phyloP scores from a whole-genome alignment of 2,888 invertebrate species.

The Laspeyria flexula region DNA sequence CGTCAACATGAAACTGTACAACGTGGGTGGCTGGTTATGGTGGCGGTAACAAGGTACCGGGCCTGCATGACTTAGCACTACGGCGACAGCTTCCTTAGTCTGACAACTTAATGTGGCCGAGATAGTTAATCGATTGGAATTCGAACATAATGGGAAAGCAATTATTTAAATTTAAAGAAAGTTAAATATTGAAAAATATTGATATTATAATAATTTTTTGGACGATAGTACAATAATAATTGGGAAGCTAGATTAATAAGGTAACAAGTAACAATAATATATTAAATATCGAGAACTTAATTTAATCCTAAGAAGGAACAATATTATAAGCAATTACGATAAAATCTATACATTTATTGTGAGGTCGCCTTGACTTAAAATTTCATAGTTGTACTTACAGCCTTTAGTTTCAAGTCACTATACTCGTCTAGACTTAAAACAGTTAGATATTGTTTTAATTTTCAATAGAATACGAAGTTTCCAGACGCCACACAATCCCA shows the following conservation, averaged over 20 bases:
- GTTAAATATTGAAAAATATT: too few species aligned
- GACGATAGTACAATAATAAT: too few species aligned
- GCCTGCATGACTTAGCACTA: slow-evolving; percentile 59
- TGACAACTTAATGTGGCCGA: slow-evolving; percentile 52
- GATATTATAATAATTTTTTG: too few species aligned
- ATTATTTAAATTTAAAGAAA: neutral
- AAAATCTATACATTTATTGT: slow-evolving; percentile 42
- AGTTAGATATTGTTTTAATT: neutral
- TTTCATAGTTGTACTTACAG: slow-evolving; percentile 33
- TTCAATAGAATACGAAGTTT: slow-evolving; percentile 1
- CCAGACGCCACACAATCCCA: neutral
- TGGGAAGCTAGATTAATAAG: too few species aligned
- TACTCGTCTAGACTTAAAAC: slow-evolving; percentile 16
- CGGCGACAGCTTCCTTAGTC: slow-evolving; percentile 53
- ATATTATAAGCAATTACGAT: slow-evolving; percentile 40
- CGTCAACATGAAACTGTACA: slow-evolving; percentile 41
- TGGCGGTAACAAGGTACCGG: slow-evolving; percentile 48
- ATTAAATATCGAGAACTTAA: slow-evolving; percentile 7
- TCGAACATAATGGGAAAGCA: slow-evolving; percentile 16
- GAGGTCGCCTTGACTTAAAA: slow-evolving; percentile 30
- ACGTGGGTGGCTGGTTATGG: slow-evolving; percentile 63
- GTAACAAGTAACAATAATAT: too few species aligned
- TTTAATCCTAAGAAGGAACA: slow-evolving; percentile 18
- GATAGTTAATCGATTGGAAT: slow-evolving; percentile 30
- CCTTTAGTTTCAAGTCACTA: slow-evolving; percentile 34